These are phyloP conservation scores for Heliocidaris erythrogramma DNA, from an alignment of 35 echinoderm and acorn worm genomes.

Conservation along the genomic window DNA sequence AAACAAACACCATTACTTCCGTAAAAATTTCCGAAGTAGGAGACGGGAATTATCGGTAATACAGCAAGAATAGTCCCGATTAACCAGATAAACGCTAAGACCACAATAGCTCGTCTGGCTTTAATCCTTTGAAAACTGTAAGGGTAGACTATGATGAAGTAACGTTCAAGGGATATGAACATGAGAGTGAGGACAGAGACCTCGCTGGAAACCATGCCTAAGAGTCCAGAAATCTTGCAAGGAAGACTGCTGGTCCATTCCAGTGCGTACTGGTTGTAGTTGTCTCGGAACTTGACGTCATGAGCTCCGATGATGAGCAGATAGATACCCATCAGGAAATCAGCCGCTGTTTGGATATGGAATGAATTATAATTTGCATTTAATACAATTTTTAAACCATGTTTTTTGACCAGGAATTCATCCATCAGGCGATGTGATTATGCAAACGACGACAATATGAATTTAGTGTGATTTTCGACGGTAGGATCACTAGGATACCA, in stretches of 20 bases:
- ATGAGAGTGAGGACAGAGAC: constrained; percentile 83
- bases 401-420: too few relatives aligned
- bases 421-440: too few relatives aligned
- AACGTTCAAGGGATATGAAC: constrained; percentile 84
- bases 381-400: too few relatives aligned
- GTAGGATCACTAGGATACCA: too few relatives aligned
- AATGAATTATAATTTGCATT: too few relatives aligned
- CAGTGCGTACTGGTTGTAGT: constrained; percentile 67
- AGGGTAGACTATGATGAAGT: constrained; percentile 81
- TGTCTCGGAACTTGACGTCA: constrained; percentile 68
- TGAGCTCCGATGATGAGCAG: constrained; percentile 83
- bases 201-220: constrained; percentile 88
- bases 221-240: constrained; percentile 84
- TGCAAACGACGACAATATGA: too few relatives aligned
- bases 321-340: constrained; percentile 95
- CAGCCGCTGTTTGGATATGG: constrained; percentile 61
- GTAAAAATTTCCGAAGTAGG: constrained; percentile 86
- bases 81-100: constrained; percentile 73
- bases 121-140: constrained; percentile 67
- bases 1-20: constrained; percentile 96
- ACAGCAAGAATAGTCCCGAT: constrained; percentile 56
- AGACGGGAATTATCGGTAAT: constrained; percentile 61
- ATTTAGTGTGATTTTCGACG: too few relatives aligned
- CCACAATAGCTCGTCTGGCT: constrained; percentile 54
- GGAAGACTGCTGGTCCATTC: constrained; percentile 75